Conservation (phyloP, 2,113 vertebrate species). For the Pomatostomus ruficeps region DNA sequence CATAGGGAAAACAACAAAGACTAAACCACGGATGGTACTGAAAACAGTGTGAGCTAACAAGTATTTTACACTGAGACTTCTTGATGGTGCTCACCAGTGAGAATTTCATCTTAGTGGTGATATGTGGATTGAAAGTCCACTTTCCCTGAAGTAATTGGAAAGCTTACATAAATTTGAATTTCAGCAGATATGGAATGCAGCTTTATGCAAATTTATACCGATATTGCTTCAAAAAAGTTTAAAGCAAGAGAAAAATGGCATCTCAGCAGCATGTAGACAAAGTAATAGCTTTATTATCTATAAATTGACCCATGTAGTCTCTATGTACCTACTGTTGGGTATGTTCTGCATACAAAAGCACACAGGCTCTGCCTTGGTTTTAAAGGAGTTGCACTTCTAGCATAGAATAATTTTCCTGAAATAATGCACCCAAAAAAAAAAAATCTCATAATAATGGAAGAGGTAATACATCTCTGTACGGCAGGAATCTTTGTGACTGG, state of each 20-base stretch:
- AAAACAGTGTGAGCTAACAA: not conserved
- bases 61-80: not conserved
- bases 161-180: not conserved
- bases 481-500: not conserved
- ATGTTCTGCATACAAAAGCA: not conserved
- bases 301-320: not conserved
- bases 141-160: not conserved
- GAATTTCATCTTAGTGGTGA: not conserved
- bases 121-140: not conserved
- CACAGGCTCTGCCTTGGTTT: not conserved
- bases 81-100: not conserved
- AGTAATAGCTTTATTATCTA: not conserved
- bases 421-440: accelerated
- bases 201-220: not conserved
- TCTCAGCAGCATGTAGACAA: not conserved
- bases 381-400: not conserved
- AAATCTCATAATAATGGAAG: not conserved
- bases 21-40: not conserved
- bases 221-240: not conserved
- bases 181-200: not conserved
- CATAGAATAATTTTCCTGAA: not conserved
- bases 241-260: not conserved
- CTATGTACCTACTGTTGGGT: not conserved
- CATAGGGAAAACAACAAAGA: not conserved
- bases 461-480: accelerated